A percentile compares a stretch with the other conserved stretches of the same genome.
Conservation (phyloP, 2,797 vertebrate species). For the Eulemur mongoz region DNA sequence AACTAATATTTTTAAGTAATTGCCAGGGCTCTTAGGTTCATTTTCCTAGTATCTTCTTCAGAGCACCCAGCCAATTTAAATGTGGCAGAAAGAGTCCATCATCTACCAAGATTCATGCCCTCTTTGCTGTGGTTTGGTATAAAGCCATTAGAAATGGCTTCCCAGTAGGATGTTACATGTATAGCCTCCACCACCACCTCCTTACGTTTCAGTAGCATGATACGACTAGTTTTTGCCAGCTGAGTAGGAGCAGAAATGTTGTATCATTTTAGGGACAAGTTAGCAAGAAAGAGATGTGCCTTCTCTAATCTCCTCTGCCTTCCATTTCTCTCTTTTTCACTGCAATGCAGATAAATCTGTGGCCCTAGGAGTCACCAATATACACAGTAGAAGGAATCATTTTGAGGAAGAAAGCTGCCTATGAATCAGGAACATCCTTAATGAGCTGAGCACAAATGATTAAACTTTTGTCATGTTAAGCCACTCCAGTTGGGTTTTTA, state of each 20-base stretch:
- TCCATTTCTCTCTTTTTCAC: background rate
- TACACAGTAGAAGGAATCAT: background rate
- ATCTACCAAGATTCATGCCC: background rate
- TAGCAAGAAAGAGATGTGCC: background rate
- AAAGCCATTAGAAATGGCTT: background rate
- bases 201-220: background rate
- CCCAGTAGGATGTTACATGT: accelerated
- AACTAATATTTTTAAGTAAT: background rate
- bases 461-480: background rate
- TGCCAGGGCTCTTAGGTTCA: background rate
- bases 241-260: background rate
- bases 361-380: background rate
- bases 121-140: background rate
- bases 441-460: background rate
- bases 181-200: too few species aligned
- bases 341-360: background rate
- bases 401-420: background rate
- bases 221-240: background rate
- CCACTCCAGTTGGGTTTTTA: background rate
- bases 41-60: background rate
- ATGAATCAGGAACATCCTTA: background rate
- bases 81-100: background rate
- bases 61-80: background rate
- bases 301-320: background rate
- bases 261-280: background rate